These are phyloP conservation scores for Nestor notabilis DNA, from an alignment of 2,113 vertebrate species.

Conservation along the genomic window DNA sequence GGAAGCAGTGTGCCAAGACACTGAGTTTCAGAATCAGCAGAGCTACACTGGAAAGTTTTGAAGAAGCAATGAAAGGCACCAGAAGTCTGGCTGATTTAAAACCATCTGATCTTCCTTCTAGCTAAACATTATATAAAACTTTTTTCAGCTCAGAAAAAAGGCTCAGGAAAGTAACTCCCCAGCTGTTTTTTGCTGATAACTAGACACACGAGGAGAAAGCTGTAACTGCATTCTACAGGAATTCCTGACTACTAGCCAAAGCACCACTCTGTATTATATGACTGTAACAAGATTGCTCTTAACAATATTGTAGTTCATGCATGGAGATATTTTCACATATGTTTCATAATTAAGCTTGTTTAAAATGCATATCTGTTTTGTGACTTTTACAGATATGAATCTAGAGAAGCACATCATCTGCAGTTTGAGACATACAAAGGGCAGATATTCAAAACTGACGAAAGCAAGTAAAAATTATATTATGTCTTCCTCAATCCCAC, in stretches of 20 bases:
- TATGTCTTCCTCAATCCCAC: background rate
- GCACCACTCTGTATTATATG: background rate
- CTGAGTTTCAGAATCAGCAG: background rate
- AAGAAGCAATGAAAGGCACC: constrained; percentile 35
- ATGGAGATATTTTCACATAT: constrained; percentile 14
- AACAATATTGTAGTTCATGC: constrained; percentile 35
- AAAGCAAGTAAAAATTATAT: background rate
- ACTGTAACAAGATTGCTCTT: background rate
- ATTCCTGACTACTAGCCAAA: constrained; percentile 41
- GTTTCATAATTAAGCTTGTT: background rate
- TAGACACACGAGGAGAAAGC: constrained; percentile 36
- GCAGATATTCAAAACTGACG: background rate
- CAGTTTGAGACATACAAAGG: background rate
- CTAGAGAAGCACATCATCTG: background rate
- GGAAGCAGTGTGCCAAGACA: background rate
- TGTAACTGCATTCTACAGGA: constrained; percentile 28
- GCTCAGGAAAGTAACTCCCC: constrained; percentile 37
- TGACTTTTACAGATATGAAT: background rate
- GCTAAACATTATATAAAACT: constrained; percentile 26
- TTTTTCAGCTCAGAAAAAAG: background rate
- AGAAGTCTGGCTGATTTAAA: constrained; percentile 3
- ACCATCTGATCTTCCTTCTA: constrained; percentile 21
- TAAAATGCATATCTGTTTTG: constrained; percentile 11
- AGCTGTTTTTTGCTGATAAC: constrained; percentile 54
- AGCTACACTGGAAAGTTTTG: background rate